These are phyloP conservation scores for Willisornis vidua DNA, from an alignment of 2,113 vertebrate genomes.

Conservation along the genomic window DNA sequence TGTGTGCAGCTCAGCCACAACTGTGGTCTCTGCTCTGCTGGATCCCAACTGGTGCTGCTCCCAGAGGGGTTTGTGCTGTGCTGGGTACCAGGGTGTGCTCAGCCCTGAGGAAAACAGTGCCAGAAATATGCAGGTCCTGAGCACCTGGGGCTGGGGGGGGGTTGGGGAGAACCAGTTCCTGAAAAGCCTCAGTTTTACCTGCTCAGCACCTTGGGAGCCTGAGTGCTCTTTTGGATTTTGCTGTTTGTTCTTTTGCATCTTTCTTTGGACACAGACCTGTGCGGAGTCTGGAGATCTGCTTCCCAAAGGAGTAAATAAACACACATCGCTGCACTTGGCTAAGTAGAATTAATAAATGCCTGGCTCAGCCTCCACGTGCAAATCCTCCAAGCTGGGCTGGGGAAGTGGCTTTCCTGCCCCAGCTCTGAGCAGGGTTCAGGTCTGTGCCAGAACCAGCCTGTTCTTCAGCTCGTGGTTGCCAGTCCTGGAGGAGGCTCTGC, in stretches of 20 bases:
- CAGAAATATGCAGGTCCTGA: not conserved
- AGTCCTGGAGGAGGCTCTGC: fast-evolving
- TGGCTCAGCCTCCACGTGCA: not conserved
- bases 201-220: not conserved
- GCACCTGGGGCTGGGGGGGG: fast-evolving
- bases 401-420: not conserved
- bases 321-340: not conserved
- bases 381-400: not conserved
- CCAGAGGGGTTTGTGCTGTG: not conserved
- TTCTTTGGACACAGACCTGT: not conserved
- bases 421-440: not conserved
- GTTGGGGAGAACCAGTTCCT: not conserved
- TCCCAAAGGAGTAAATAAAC: not conserved
- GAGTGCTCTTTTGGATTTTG: not conserved
- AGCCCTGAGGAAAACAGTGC: not conserved
- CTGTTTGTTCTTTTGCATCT: not conserved
- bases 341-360: not conserved
- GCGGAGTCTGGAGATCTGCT: not conserved
- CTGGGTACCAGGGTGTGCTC: not conserved
- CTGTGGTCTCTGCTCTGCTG: fast-evolving
- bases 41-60: not conserved
- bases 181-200: not conserved
- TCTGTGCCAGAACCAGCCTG: not conserved
- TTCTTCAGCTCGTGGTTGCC: not conserved
- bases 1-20: fast-evolving